These are phyloP conservation scores for Anguilla pacifica DNA, from an alignment of 2,797 vertebrate genomes.

Conservation along the genomic window DNA sequence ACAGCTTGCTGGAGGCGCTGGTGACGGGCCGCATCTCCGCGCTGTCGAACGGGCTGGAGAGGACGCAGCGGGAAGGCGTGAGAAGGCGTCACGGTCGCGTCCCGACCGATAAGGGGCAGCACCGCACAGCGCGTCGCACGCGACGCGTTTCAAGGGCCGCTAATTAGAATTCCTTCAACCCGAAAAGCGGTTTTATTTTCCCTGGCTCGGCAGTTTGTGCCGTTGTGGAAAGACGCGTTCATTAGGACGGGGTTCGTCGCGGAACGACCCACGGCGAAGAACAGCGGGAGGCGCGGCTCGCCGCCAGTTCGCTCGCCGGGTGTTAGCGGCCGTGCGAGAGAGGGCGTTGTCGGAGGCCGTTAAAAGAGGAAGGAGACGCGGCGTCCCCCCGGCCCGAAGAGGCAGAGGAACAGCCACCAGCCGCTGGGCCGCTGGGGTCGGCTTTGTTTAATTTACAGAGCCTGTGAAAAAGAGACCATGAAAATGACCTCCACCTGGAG, in stretches of 20 bases:
- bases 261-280: background rate
- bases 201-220: background rate
- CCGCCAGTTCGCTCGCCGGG: too few relatives aligned
- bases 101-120: background rate
- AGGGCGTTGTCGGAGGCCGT: background rate
- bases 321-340: background rate
- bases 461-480: constrained; percentile 43
- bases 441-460: constrained; percentile 44
- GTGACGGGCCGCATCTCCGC: constrained; percentile 68
- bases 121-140: background rate
- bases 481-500: constrained; percentile 55
- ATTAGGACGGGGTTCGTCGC: background rate
- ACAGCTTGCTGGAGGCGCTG: constrained; percentile 75
- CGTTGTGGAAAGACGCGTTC: background rate
- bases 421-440: background rate
- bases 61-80: background rate
- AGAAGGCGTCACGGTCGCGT: background rate
- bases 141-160: background rate
- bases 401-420: background rate
- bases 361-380: background rate
- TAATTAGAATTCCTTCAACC: background rate
- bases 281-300: background rate
- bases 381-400: background rate
- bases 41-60: constrained; percentile 74
- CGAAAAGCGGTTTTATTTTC: background rate